These are phyloP conservation scores for Amniataba percoides DNA, from an alignment of 2,797 vertebrate genomes.

Conservation along the genomic window DNA sequence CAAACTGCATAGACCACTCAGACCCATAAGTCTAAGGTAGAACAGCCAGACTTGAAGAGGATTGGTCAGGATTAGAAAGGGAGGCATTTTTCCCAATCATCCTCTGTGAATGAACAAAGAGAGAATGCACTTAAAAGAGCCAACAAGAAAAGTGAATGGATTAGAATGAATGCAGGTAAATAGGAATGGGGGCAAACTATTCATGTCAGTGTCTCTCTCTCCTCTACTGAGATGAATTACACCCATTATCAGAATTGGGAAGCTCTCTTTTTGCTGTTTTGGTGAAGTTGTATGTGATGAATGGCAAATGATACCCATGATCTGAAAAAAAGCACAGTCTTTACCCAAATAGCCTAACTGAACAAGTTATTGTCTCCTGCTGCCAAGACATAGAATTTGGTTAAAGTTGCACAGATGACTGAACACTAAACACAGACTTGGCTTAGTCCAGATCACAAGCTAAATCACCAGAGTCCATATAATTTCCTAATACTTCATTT, in stretches of 20 bases:
- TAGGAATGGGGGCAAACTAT: slow-evolving; percentile 36
- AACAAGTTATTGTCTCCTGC: slow-evolving; percentile 12
- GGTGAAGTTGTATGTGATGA: slow-evolving; percentile 47
- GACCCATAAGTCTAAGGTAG: background rate
- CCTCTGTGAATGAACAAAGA: slow-evolving; percentile 24
- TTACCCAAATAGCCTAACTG: slow-evolving; percentile 6
- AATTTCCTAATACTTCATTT: slow-evolving; percentile 5
- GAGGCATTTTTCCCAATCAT: background rate
- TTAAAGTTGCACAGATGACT: slow-evolving; percentile 25
- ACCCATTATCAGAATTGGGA: slow-evolving; percentile 63
- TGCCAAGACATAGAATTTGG: slow-evolving; percentile 2
- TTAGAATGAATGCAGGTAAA: slow-evolving; percentile 42
- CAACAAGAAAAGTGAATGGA: slow-evolving; percentile 20
- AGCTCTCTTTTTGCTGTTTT: slow-evolving; percentile 57
- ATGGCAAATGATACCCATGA: slow-evolving; percentile 53
- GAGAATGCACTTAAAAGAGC: slow-evolving; percentile 2
- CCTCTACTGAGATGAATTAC: slow-evolving; percentile 67
- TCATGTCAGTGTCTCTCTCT: slow-evolving; percentile 42
- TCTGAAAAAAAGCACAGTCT: slow-evolving; percentile 20
- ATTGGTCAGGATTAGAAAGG: background rate
- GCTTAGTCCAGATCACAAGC: background rate
- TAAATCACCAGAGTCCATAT: background rate
- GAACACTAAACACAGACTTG: background rate
- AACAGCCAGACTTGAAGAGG: background rate
- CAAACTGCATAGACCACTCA: background rate